Percentiles rank a stretch among this genome's conserved stretches.
Evolutionary conservation across 2,113 vertebrate genomes (phyloP).

Genomic region (Ancistrus triradiatus): DNA sequence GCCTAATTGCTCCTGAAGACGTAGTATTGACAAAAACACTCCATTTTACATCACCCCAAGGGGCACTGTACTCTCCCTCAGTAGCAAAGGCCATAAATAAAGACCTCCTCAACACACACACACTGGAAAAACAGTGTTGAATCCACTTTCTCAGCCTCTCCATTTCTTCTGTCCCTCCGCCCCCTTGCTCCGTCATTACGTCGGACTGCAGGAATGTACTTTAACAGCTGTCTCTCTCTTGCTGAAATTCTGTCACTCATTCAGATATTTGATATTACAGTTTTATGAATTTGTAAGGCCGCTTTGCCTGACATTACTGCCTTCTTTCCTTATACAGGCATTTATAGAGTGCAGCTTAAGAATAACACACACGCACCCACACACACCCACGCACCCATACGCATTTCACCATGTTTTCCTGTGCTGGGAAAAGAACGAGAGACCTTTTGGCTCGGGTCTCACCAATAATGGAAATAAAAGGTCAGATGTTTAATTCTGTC

Average conservation of each 20-base stretch:
- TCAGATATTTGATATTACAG: constrained; percentile 15
- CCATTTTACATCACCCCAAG: neutral
- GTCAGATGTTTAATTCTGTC: too few relatives aligned
- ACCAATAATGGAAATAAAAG: too few relatives aligned
- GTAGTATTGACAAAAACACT: constrained; percentile 30
- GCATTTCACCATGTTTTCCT: too few relatives aligned
- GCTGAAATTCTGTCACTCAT: constrained; percentile 28
- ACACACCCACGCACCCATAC: neutral
- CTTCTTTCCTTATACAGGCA: constrained; percentile 25
- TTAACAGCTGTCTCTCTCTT: constrained; percentile 17
- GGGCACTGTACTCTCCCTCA: constrained; percentile 16
- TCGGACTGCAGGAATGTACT: neutral
- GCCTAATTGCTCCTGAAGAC: constrained; percentile 30
- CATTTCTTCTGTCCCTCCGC: neutral
- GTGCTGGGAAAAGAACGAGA: too few relatives aligned
- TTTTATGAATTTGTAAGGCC: constrained; percentile 25
- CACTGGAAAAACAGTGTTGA: constrained; percentile 4
- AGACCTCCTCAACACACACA: neutral
- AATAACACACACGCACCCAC: neutral
- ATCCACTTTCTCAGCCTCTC: neutral
- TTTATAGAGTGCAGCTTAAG: constrained; percentile 5
- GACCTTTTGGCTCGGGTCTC: too few relatives aligned
- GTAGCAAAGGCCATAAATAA: constrained; percentile 21
- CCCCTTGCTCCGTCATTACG: neutral
- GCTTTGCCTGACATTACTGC: neutral